Evolutionary conservation across 2,113 vertebrate species (phyloP), one percentile per base, ranked within the genome.

Genomic region (Atherinomorus stipes): DNA sequence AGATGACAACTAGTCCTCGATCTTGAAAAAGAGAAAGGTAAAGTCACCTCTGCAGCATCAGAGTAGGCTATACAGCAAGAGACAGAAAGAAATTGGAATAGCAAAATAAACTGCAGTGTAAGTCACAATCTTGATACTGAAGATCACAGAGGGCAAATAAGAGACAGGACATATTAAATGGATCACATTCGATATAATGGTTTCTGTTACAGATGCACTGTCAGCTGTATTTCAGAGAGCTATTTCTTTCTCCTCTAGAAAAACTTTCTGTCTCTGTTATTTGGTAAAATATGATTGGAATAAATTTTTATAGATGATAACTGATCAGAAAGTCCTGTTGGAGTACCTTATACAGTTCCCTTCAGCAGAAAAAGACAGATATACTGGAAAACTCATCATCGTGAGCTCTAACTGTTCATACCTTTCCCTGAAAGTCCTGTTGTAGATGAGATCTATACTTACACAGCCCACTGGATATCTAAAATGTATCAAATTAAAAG

Each of bases 201-300:
- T 75, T 50, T 66, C 23, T 57, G 52, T 59, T 19, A 64, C 25
- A 63, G 40, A 69, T 56, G 44, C 58, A 40, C 8, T 13, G 63
- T 65, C 58, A 84, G 74, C 71, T 62, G n/a, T 61, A 66, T 69
- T 31, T 60, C 45, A 66, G 66, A 60, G 19, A 34, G 18, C 22
- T 44, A 22, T 16, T 64, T 64, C 11, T 52, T 8, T 19, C 61
- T 22, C 18, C 19, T 19, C 18, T 16, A 7, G 9, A 19, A 45
- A 59, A 68, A 74, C 37, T 0, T 64, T 52, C 60, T 49, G 5
- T 38, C 28, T 16, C 38, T 50, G 18, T 74, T 37, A 49, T 34
- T 37, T 42, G 10, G 28, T 21, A 22, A 37, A 63, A 51, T 18
- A 50, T 58, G 62, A 38, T 23, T 63, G 19, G 6, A 34, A 52